phyloP scores from a whole-genome alignment of 2,888 invertebrate genomes.

The Charanyca ferruginea region DNA sequence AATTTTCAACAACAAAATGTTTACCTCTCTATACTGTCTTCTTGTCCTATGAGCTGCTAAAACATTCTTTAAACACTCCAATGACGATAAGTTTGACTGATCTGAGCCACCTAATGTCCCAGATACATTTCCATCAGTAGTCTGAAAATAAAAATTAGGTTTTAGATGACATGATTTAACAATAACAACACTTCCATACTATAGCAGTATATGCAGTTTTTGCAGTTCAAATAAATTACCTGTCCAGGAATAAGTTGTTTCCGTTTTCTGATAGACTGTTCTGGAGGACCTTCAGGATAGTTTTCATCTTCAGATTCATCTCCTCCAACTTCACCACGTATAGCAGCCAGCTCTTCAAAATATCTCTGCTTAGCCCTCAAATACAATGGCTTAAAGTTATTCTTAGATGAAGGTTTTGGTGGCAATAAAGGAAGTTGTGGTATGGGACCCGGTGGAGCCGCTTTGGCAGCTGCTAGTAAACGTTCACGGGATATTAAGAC shows the following conservation, averaged over 20 bases:
- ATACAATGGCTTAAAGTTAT: conserved; percentile 89
- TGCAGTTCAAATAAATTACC: conserved; percentile 37
- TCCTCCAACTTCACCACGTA: conserved; percentile 93
- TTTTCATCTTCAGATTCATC: conserved; percentile 95
- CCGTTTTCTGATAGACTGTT: conserved; percentile 91
- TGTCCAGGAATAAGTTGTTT: conserved; percentile 74
- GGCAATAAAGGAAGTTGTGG: conserved; percentile 84
- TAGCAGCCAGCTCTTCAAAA: conserved; percentile 93
- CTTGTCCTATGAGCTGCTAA: conserved; percentile 93
- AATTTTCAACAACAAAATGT: conserved; percentile 9
- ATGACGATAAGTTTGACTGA: conserved; percentile 83
- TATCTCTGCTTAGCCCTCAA: conserved; percentile 89
- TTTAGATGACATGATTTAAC: neutral
- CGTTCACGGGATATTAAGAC: conserved; percentile 94
- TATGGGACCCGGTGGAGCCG: conserved; percentile 92
- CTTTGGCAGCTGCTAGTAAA: conserved; percentile 92
- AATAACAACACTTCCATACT: neutral
- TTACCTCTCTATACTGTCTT: conserved; percentile 93
- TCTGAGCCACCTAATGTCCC: conserved; percentile 83
- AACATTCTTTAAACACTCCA: conserved; percentile 93
- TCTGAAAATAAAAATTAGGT: conserved; percentile 71
- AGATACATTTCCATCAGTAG: conserved; percentile 79
- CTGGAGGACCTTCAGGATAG: conserved; percentile 93
- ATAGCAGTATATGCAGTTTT: neutral
- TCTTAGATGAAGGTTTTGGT: conserved; percentile 79